These are phyloP conservation scores for Temnothorax longispinosus DNA, from an alignment of 1,140 invertebrate genomes.

Conservation along the genomic window DNA sequence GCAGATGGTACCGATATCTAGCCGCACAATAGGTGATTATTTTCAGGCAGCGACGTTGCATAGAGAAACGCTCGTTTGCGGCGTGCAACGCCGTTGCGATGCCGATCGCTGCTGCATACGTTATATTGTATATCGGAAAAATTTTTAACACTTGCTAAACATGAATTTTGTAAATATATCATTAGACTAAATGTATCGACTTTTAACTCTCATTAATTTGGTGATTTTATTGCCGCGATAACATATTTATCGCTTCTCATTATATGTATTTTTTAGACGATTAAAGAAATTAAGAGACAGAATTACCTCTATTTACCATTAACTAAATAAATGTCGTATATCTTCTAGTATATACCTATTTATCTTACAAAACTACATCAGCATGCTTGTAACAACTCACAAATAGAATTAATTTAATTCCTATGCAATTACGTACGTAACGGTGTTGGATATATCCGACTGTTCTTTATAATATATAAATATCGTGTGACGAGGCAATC, in stretches of 20 bases:
- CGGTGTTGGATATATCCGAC: neutral
- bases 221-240: neutral
- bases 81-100: neutral
- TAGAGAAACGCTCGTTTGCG: slow-evolving; percentile 37
- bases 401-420: slow-evolving; percentile 27
- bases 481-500: neutral
- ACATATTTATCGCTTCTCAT: neutral
- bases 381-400: neutral
- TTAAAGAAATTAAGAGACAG: neutral
- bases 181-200: neutral
- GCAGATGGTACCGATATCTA: slow-evolving; percentile 40
- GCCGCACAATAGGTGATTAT: slow-evolving; percentile 62
- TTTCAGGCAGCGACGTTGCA: slow-evolving; percentile 45
- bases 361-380: neutral
- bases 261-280: neutral
- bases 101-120: neutral
- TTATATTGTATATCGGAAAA: neutral
- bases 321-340: slow-evolving; percentile 26
- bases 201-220: neutral
- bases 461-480: slow-evolving; percentile 4
- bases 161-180: neutral
- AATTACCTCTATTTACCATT: neutral
- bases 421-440: neutral
- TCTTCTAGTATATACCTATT: neutral
- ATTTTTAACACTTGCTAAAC: neutral